A percentile compares a stretch with the other conserved stretches of the same genome.
Conservation (phyloP, 1,140 invertebrate species). For the Diabrotica virgifera region DNA sequence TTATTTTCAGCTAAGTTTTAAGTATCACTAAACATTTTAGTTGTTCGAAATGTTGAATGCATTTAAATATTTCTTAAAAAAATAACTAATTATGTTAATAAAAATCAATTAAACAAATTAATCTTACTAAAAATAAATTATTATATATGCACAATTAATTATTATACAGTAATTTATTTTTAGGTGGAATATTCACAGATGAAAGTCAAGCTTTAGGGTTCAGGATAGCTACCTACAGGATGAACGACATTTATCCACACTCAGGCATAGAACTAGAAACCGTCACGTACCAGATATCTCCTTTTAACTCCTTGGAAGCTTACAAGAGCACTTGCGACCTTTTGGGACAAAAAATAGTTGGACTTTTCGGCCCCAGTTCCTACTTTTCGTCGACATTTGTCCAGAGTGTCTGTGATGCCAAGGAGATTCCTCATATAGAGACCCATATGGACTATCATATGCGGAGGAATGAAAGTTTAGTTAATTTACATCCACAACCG, state of each 20-base stretch:
- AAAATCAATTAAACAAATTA: no score
- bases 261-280: slow-evolving; percentile 43
- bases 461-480: slow-evolving; percentile 59
- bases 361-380: slow-evolving; percentile 78
- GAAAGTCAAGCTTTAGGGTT: slow-evolving; percentile 48
- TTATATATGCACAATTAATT: background rate
- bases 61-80: no score
- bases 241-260: slow-evolving; percentile 43
- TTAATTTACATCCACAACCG: slow-evolving; percentile 85
- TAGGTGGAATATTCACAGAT: slow-evolving; percentile 49
- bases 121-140: no score
- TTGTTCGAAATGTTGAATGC: no score
- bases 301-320: slow-evolving; percentile 48
- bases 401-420: slow-evolving; percentile 81
- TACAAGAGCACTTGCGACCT: slow-evolving; percentile 49
- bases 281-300: slow-evolving; percentile 41
- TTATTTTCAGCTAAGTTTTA: no score
- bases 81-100: no score
- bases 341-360: slow-evolving; percentile 62
- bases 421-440: slow-evolving; percentile 85
- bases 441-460: slow-evolving; percentile 64
- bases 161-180: background rate
- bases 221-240: slow-evolving; percentile 44
- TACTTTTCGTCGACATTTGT: slow-evolving; percentile 66
- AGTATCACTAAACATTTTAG: no score